Conservation (phyloP, 2,888 invertebrate species). For the Chesias legatella region DNA sequence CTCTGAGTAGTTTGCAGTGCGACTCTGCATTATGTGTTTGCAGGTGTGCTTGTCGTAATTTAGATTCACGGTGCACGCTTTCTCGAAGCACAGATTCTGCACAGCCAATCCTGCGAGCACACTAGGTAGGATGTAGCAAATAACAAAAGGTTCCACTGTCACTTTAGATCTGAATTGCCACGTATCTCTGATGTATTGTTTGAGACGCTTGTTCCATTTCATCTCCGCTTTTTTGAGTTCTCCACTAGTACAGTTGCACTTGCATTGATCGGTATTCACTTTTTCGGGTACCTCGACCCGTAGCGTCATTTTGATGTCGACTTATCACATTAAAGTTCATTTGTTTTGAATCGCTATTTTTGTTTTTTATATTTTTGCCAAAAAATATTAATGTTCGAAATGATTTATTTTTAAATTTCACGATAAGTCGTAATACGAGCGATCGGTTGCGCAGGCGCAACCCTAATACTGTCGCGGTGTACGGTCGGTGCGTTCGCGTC, state of each 20-base stretch:
- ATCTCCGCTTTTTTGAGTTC: slow-evolving; percentile 56
- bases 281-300: slow-evolving; percentile 75
- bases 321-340: slow-evolving; percentile 55
- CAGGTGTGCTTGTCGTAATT: slow-evolving; percentile 78
- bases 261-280: slow-evolving; percentile 59
- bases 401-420: slow-evolving; percentile 8
- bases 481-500: slow-evolving; percentile 54
- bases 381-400: too few species aligned
- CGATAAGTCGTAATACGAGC: slow-evolving; percentile 24
- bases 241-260: slow-evolving; percentile 53
- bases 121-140: slow-evolving; percentile 84
- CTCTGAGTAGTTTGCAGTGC: slow-evolving; percentile 59
- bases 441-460: slow-evolving; percentile 52
- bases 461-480: slow-evolving; percentile 37
- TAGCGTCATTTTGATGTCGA: slow-evolving; percentile 68
- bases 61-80: slow-evolving; percentile 80
- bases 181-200: slow-evolving; percentile 60
- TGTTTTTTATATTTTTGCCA: slow-evolving; percentile 11
- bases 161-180: slow-evolving; percentile 67
- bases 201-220: slow-evolving; percentile 58
- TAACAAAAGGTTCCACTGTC: slow-evolving; percentile 85
- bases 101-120: slow-evolving; percentile 83
- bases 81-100: slow-evolving; percentile 79
- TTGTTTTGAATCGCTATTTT: slow-evolving; percentile 45
- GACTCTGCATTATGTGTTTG: slow-evolving; percentile 68